Conservation (phyloP, 2,888 invertebrate genomes). For the Drosophila neotestacea region DNA sequence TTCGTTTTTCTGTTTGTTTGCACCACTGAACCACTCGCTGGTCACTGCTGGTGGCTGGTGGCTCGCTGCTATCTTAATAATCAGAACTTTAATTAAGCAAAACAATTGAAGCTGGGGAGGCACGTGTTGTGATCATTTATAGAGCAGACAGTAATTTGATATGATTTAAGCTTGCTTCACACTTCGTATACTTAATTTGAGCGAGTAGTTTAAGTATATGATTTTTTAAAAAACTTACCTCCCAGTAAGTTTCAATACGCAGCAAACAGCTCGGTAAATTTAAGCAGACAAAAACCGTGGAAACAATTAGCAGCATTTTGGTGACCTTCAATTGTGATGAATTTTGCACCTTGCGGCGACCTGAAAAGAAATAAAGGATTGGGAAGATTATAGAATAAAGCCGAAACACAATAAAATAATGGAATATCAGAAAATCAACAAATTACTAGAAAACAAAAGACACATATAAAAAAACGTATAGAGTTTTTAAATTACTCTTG, state of each 20-base stretch:
- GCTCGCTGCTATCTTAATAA: neutral
- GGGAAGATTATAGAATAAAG: too few species aligned
- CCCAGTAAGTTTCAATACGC: conserved; percentile 88
- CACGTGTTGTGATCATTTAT: conserved; percentile 20
- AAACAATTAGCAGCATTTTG: conserved; percentile 93
- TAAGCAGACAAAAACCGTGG: conserved; percentile 91
- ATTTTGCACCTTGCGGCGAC: conserved; percentile 83
- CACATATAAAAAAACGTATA: too few species aligned
- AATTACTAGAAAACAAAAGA: too few species aligned
- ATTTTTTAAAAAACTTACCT: conserved; percentile 85
- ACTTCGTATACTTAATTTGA: conserved; percentile 27
- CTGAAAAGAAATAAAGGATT: conserved; percentile 54
- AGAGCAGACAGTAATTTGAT: neutral
- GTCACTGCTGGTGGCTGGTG: neutral
- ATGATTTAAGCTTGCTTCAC: neutral
- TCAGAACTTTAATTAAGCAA: conserved; percentile 34
- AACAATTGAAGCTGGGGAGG: neutral
- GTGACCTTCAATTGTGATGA: conserved; percentile 90
- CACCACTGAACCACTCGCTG: neutral
- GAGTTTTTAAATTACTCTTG: too few species aligned
- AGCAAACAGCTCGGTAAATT: conserved; percentile 92
- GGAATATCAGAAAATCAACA: too few species aligned
- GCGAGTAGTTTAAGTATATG: neutral
- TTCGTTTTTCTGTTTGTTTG: conserved; percentile 1
- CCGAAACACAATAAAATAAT: too few species aligned